A percentile compares a stretch with the other conserved stretches of the same genome.
These are phyloP conservation scores for Gambusia affinis DNA, from an alignment of 2,113 vertebrate species.

Conservation along the genomic window DNA sequence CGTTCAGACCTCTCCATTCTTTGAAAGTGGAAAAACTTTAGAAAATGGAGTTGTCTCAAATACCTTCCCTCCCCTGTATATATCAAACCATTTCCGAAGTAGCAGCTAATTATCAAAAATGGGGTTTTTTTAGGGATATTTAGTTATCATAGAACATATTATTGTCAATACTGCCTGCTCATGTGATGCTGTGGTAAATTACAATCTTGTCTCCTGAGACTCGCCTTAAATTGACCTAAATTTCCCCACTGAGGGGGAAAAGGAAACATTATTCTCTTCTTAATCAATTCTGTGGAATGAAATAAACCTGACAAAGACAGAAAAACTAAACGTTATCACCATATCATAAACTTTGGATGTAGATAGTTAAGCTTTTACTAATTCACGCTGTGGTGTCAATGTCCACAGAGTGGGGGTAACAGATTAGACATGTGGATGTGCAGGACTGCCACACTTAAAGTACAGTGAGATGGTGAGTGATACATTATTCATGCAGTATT, in stretches of 20 bases:
- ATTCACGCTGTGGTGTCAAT: not conserved
- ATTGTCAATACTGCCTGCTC: not conserved
- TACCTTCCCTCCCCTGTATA: not conserved
- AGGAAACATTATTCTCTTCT: not conserved
- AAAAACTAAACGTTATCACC: not conserved
- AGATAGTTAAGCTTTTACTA: not conserved
- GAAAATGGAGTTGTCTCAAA: too few species aligned
- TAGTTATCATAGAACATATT: not conserved
- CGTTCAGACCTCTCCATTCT: too few species aligned
- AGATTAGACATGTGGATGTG: conserved; percentile 9
- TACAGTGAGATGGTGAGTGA: conserved; percentile 7
- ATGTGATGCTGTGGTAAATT: not conserved
- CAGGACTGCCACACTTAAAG: not conserved
- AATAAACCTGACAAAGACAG: not conserved
- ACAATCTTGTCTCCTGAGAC: not conserved
- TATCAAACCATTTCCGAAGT: not conserved
- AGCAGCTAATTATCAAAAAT: not conserved
- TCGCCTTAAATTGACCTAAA: not conserved
- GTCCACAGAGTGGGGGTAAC: conserved; percentile 1
- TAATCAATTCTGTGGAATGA: not conserved
- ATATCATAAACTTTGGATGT: not conserved
- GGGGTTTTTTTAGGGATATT: not conserved
- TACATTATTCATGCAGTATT: conserved; percentile 15
- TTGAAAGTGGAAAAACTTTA: too few species aligned
- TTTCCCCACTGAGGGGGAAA: not conserved